Conservation (phyloP, 2,797 vertebrate species). For the Trachurus trachurus region DNA sequence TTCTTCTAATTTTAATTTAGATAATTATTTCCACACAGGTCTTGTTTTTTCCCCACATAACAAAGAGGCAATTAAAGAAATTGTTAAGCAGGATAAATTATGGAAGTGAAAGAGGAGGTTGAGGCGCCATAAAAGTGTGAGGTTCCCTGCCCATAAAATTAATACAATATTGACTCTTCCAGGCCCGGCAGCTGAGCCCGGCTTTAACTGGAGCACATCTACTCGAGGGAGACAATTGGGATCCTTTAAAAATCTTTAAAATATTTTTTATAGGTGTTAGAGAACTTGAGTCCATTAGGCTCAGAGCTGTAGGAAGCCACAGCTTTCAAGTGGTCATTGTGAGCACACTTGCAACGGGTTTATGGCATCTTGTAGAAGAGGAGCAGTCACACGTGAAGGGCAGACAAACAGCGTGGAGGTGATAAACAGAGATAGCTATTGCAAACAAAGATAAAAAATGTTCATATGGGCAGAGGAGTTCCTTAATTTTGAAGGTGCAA, state of each 20-base stretch:
- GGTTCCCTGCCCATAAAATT: conserved; percentile 59
- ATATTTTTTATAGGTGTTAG: conserved; percentile 66
- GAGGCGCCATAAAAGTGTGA: conserved; percentile 39
- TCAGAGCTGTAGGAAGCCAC: conserved; percentile 51
- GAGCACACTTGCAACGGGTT: conserved; percentile 69
- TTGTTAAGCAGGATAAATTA: conserved; percentile 17
- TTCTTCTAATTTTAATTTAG: conserved; percentile 26
- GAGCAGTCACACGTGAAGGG: conserved; percentile 69
- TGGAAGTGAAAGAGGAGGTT: conserved; percentile 29
- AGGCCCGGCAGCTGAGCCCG: conserved; percentile 55
- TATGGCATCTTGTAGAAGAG: conserved; percentile 69
- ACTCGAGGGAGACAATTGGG: conserved; percentile 30
- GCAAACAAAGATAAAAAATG: conserved; percentile 53
- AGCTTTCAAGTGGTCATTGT: conserved; percentile 70
- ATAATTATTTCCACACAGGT: conserved; percentile 33
- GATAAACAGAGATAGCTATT: conserved; percentile 50
- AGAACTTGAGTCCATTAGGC: conserved; percentile 65
- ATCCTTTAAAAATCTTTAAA: conserved; percentile 52
- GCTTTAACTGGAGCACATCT: conserved; percentile 40
- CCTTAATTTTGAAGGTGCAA: no score
- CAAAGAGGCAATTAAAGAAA: conserved; percentile 25
- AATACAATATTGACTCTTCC: conserved; percentile 68
- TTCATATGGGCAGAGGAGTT: not conserved
- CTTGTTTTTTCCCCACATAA: not conserved
- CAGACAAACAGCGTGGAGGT: conserved; percentile 68